Evolutionary conservation across 2,113 vertebrate genomes (phyloP).

Genomic region (Camelus bactrianus): DNA sequence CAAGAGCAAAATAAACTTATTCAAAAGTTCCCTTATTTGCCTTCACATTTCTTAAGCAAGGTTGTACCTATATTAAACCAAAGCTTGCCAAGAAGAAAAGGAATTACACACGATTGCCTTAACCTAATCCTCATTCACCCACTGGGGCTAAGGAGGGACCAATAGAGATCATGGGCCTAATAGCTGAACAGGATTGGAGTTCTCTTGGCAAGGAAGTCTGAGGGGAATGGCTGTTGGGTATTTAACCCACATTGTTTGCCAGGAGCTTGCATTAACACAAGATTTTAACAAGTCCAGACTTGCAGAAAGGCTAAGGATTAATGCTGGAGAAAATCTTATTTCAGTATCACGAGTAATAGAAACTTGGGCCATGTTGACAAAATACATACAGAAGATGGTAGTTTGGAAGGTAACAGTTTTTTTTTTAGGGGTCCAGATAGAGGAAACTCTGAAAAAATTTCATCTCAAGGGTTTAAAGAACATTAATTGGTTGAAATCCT

Average conservation of each 20-base stretch:
- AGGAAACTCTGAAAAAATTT: conserved; percentile 10
- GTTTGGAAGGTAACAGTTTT: not conserved
- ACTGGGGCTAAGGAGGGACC: not conserved
- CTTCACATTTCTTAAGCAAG: conserved; percentile 37
- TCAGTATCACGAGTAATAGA: not conserved
- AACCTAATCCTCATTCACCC: not conserved
- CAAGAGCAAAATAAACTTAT: conserved; percentile 39
- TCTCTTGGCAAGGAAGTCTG: not conserved
- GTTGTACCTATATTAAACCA: not conserved
- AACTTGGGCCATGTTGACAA: not conserved
- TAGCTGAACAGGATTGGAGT: not conserved
- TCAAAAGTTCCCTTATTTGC: not conserved
- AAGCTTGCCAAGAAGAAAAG: not conserved
- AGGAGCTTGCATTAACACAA: not conserved
- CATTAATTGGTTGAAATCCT: not conserved
- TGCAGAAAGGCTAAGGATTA: not conserved
- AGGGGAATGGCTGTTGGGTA: not conserved
- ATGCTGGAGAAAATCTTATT: conserved; percentile 15
- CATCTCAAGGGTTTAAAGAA: not conserved
- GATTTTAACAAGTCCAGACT: not conserved
- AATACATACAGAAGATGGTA: not conserved
- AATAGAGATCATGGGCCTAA: not conserved
- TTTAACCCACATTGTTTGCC: not conserved
- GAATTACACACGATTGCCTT: not conserved
- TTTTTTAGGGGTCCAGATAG: not conserved